Evolutionary conservation across 1,140 invertebrate species (phyloP).

Genomic region (Pogonomyrmex barbatus): DNA sequence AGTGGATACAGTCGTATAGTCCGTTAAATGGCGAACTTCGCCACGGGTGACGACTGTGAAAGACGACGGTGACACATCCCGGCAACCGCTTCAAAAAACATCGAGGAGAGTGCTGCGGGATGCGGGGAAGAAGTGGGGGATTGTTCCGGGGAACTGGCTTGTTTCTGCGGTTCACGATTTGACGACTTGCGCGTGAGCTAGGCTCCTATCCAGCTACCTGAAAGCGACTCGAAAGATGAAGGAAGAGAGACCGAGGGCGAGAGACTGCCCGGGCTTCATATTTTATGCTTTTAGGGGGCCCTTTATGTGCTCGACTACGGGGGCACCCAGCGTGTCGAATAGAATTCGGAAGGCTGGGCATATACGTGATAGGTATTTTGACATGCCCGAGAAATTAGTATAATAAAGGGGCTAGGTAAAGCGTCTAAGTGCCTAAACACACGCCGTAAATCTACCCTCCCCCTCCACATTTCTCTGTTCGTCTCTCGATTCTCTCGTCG

Average conservation of each 20-base stretch:
- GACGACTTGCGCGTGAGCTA: slow-evolving; percentile 49
- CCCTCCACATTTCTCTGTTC: slow-evolving; percentile 40
- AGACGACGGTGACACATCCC: slow-evolving; percentile 71
- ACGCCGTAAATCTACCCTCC: slow-evolving; percentile 82
- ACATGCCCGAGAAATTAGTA: slow-evolving; percentile 85
- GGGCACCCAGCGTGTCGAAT: slow-evolving; percentile 82
- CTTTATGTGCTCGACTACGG: slow-evolving; percentile 81
- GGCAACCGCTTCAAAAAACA: slow-evolving; percentile 67
- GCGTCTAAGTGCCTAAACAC: slow-evolving; percentile 83
- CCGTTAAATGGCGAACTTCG: slow-evolving; percentile 69
- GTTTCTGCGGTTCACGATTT: slow-evolving; percentile 70
- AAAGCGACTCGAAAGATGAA: slow-evolving; percentile 52
- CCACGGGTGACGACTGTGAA: slow-evolving; percentile 74
- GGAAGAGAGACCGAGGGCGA: not conserved
- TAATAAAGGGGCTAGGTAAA: slow-evolving; percentile 83
- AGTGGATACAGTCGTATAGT: slow-evolving; percentile 73
- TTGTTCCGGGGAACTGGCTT: slow-evolving; percentile 48
- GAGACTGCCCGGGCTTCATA: slow-evolving; percentile 71
- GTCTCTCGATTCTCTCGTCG: slow-evolving; percentile 2
- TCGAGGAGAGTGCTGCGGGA: slow-evolving; percentile 48
- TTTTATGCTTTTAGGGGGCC: slow-evolving; percentile 78
- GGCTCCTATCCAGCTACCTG: slow-evolving; percentile 77
- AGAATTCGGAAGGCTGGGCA: slow-evolving; percentile 78
- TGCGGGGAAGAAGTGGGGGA: slow-evolving; percentile 28
- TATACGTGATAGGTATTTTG: slow-evolving; percentile 82